These are phyloP conservation scores for Chitala chitala DNA, from an alignment of 2,113 vertebrate species.

Conservation along the genomic window DNA sequence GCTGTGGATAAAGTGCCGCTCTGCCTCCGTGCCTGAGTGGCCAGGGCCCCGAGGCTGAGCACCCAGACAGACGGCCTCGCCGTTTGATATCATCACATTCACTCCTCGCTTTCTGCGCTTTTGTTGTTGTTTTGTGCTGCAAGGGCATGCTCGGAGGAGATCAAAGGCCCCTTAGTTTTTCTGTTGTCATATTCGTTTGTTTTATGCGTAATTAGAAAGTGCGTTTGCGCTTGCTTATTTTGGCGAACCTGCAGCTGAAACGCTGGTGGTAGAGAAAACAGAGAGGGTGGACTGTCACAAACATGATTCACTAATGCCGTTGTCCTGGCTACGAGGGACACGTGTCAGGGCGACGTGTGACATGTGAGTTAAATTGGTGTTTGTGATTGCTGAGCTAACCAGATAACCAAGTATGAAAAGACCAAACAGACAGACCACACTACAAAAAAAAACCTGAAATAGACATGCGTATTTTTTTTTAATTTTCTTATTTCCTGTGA, in stretches of 20 bases:
- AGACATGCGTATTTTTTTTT: too few species aligned
- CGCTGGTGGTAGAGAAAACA: neutral
- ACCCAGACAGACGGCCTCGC: neutral
- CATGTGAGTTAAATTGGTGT: too few species aligned
- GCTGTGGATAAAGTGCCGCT: too few species aligned
- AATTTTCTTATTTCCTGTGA: too few species aligned
- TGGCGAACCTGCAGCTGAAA: neutral
- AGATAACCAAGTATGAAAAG: too few species aligned
- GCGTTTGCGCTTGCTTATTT: neutral
- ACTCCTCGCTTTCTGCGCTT: neutral
- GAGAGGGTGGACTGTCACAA: neutral
- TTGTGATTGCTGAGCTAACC: too few species aligned
- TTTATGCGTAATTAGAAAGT: neutral
- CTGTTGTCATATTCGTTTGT: neutral
- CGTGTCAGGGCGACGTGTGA: too few species aligned
- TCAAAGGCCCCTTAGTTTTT: neutral
- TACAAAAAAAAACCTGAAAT: too few species aligned
- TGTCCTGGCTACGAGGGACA: neutral
- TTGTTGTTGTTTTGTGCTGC: too few species aligned
- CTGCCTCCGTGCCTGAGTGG: too few species aligned
- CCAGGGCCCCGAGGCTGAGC: neutral
- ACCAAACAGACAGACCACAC: too few species aligned
- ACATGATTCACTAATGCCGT: neutral
- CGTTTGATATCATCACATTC: neutral
- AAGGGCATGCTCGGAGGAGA: neutral